phyloP scores from a whole-genome alignment of 2,113 vertebrate species.

The Alexandromys fortis region DNA sequence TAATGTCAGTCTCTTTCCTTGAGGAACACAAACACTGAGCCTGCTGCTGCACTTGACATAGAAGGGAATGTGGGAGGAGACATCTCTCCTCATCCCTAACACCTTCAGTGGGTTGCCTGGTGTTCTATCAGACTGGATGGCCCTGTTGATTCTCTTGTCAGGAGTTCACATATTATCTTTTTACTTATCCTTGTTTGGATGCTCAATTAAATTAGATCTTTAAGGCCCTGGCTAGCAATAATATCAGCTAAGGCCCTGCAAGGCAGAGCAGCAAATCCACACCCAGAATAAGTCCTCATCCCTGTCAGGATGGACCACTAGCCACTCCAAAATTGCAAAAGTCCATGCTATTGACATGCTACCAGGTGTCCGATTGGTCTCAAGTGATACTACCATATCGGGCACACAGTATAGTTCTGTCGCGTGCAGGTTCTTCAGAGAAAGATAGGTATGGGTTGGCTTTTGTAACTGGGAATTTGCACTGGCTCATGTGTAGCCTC shows the following conservation, averaged over 20 bases:
- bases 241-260: not conserved
- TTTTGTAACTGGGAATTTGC: not conserved
- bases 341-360: not conserved
- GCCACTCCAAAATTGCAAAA: not conserved
- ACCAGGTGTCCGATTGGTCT: not conserved
- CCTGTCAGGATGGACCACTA: not conserved
- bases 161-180: not conserved
- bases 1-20: not conserved
- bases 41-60: not conserved
- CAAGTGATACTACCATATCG: not conserved
- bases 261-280: slow-evolving; percentile 10
- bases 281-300: not conserved
- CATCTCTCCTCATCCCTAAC: not conserved
- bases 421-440: not conserved
- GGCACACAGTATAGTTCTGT: not conserved
- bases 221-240: not conserved
- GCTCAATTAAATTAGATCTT: not conserved
- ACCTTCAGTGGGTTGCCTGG: not conserved
- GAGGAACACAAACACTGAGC: not conserved
- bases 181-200: not conserved
- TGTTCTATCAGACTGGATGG: not conserved
- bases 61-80: not conserved
- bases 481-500: not conserved
- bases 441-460: not conserved
- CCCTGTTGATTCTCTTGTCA: not conserved